These are phyloP conservation scores for Pyralis farinalis DNA, from an alignment of 2,888 invertebrate species.

Conservation along the genomic window DNA sequence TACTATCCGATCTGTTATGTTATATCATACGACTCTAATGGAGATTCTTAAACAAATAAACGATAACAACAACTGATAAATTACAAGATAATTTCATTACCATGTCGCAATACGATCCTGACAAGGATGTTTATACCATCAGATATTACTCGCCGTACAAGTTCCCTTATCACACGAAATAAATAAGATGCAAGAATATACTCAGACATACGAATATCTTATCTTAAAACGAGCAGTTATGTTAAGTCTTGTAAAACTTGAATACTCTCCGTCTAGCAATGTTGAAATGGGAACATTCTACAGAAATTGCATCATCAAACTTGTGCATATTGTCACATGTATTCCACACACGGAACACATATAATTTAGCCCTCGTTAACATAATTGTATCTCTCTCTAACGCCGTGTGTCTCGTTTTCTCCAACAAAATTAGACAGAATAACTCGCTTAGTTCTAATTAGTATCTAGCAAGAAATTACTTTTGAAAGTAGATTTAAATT, in stretches of 20 bases:
- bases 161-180: constrained; percentile 5
- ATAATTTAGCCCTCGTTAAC: constrained; percentile 60
- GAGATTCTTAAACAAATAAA: not conserved
- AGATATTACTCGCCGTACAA: not conserved
- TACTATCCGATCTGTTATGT: no score
- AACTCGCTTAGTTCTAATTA: constrained; percentile 63
- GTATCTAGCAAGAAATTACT: constrained; percentile 25
- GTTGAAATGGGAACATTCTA: constrained; percentile 19
- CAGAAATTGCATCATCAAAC: constrained; percentile 30
- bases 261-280: constrained; percentile 22
- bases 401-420: constrained; percentile 24
- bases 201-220: constrained; percentile 2
- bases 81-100: not conserved
- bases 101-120: not conserved
- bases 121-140: not conserved
- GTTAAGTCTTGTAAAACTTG: constrained; percentile 25
- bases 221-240: constrained; percentile 9
- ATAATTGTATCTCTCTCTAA: constrained; percentile 32
- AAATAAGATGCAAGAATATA: constrained; percentile 7
- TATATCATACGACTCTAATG: no score
- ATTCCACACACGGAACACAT: constrained; percentile 50
- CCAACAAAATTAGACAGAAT: constrained; percentile 36
- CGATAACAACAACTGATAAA: not conserved
- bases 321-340: constrained; percentile 35
- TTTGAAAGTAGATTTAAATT: no score